Base-by-base conservation (phyloP, 2,797 vertebrate species). In the Eleutherodactylus coqui region DNA sequence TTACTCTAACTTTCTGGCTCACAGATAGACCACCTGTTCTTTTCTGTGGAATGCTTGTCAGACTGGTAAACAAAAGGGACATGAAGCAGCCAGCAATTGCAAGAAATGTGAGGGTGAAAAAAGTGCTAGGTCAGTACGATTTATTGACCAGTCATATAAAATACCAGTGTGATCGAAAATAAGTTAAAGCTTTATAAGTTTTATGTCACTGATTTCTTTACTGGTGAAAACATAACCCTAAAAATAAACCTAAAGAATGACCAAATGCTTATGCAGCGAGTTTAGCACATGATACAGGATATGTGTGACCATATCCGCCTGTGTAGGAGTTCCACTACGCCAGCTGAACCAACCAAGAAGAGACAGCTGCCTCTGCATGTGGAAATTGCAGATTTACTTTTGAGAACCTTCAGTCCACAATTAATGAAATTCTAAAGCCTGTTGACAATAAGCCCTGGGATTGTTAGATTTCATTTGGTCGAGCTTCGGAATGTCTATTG, bases 41-140 rank as follows among this genome's bases (percentile, higher is more conserved):
- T 75, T 83, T 82, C 80, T 82, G 80, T 82, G 80, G 80, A 75
- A 83, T 83, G 69, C 82, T 83, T 75, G 82, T 83, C 82, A 75
- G 72, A 83, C 82, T 83, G 82, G 82, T 83, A 62, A 83, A 75
- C 72, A 83, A 83, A 83, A 83, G 82, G 82, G 82, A 83, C 69
- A 75, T 83, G 82, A 75, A 83, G 82, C 82, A 83, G 82, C 82
- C 70, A 83, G 55, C 82, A 83, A 83, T 60, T 83, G 82, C 82
- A 83, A 82, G 80, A 82, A 82, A 82, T 82, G 80, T 82, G 80
- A 82, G 80, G 80, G 80, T 82, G 80, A 82, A 82, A 82, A 82
- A 82, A 82, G 80, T 82, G 80, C 80, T 82, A 82, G 80, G 80
- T 82, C 80, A 82, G 80, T 82, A 82, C 79, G 67, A 49, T 82